These are phyloP conservation scores for Austrofundulus limnaeus DNA, from an alignment of 2,113 vertebrate genomes.

Conservation along the genomic window DNA sequence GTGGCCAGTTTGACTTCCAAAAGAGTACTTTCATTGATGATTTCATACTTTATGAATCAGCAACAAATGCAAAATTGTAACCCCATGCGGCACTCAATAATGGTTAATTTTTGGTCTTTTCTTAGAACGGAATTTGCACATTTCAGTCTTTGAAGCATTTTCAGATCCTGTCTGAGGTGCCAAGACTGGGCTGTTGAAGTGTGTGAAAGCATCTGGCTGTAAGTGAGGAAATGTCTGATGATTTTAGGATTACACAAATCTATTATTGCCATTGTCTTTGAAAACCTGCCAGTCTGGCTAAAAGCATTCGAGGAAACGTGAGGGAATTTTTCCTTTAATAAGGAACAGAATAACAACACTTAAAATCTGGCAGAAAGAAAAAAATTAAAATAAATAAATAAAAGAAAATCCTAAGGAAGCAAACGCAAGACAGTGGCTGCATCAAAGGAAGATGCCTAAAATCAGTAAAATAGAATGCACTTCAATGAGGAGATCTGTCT, in stretches of 20 bases:
- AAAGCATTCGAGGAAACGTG: constrained; percentile 21
- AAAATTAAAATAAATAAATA: background rate
- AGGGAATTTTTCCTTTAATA: constrained; percentile 1
- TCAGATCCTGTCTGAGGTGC: background rate
- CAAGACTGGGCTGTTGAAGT: background rate
- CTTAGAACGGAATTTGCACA: constrained; percentile 2
- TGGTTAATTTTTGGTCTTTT: constrained; percentile 14
- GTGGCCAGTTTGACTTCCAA: background rate
- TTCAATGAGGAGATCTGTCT: constrained; percentile 35
- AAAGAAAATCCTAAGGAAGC: background rate
- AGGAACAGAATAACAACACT: background rate
- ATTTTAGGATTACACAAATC: constrained; percentile 1
- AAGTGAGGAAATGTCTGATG: constrained; percentile 7
- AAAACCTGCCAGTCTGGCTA: constrained; percentile 9
- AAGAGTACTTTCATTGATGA: background rate
- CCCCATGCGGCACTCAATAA: constrained; percentile 2
- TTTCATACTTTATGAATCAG: constrained; percentile 3
- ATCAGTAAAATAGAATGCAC: constrained; percentile 41
- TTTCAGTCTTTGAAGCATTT: constrained; percentile 1
- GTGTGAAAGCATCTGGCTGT: constrained; percentile 10
- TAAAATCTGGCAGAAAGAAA: constrained; percentile 1
- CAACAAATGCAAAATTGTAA: background rate
- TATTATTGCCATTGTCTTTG: constrained; percentile 9
- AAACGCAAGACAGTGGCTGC: constrained; percentile 4
- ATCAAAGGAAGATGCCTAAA: constrained; percentile 13